phyloP scores from a whole-genome alignment of 2,113 vertebrate species.

The Pelecanus crispus region DNA sequence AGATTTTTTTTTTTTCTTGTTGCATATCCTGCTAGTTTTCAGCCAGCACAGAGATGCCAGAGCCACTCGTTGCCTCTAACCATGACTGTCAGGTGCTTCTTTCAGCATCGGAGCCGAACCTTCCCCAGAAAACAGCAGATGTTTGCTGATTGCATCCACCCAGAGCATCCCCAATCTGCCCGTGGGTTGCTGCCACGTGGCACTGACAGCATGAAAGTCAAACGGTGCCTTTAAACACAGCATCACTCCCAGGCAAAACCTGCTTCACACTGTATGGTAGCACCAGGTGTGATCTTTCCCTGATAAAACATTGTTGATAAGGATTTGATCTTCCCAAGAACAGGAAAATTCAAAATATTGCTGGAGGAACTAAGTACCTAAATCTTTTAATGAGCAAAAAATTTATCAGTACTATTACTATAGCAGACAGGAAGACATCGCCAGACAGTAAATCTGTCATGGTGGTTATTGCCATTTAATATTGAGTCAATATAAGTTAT shows the following conservation, averaged over 20 bases:
- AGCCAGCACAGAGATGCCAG: background rate
- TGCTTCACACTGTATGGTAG: rapidly evolving
- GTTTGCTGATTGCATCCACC: background rate
- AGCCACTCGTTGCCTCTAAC: background rate
- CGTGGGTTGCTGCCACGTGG: background rate
- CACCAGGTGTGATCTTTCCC: background rate
- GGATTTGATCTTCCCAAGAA: conserved; percentile 9
- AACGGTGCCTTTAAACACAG: background rate
- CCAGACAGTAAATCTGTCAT: conserved; percentile 50
- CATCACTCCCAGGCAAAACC: background rate
- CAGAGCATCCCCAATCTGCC: background rate
- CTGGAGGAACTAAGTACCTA: background rate
- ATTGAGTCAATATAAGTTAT: conserved; percentile 63
- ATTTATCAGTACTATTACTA: background rate
- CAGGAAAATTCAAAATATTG: background rate
- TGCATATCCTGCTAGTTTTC: background rate
- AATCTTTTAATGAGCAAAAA: conserved; percentile 35
- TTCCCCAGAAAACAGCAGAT: background rate
- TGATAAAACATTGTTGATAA: background rate
- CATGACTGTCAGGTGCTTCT: background rate
- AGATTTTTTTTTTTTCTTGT: background rate
- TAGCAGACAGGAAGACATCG: background rate
- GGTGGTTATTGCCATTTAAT: conserved; percentile 61
- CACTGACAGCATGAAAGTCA: background rate
- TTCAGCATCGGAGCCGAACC: background rate